Evolutionary conservation across 2,113 vertebrate species (phyloP).

Genomic region (Poecilia latipinna): DNA sequence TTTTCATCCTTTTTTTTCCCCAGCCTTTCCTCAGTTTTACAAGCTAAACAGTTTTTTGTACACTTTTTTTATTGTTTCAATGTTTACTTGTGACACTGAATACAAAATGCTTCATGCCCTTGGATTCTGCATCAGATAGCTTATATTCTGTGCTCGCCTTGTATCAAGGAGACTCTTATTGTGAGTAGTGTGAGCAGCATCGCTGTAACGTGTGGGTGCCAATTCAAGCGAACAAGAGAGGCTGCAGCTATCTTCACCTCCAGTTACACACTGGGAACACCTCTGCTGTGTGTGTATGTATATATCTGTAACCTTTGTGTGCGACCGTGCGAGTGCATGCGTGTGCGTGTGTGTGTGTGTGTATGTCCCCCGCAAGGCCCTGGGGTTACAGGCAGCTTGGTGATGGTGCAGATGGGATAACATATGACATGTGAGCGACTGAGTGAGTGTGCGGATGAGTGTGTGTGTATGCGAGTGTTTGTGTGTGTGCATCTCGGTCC

Average conservation of each 20-base stretch:
- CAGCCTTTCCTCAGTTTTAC: not conserved
- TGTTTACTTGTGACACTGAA: conserved; percentile 4
- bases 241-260: conserved; percentile 49
- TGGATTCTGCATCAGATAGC: not conserved
- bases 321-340: conserved; percentile 22
- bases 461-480: conserved; percentile 26
- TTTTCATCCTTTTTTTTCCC: not conserved
- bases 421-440: conserved; percentile 84
- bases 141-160: conserved; percentile 6
- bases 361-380: conserved; percentile 58
- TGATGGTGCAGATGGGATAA: conserved; percentile 85
- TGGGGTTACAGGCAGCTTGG: conserved; percentile 81
- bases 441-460: conserved; percentile 45
- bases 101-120: not conserved
- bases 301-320: conserved; percentile 47
- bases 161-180: not conserved
- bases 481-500: conserved; percentile 70
- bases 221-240: conserved; percentile 41
- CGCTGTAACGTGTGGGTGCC: not conserved
- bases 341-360: conserved; percentile 28
- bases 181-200: not conserved
- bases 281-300: conserved; percentile 42
- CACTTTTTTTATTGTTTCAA: not conserved
- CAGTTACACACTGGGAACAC: conserved; percentile 47
- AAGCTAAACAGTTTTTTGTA: not conserved